Conservation (phyloP, 2,113 vertebrate genomes). For the Silurus meridionalis region DNA sequence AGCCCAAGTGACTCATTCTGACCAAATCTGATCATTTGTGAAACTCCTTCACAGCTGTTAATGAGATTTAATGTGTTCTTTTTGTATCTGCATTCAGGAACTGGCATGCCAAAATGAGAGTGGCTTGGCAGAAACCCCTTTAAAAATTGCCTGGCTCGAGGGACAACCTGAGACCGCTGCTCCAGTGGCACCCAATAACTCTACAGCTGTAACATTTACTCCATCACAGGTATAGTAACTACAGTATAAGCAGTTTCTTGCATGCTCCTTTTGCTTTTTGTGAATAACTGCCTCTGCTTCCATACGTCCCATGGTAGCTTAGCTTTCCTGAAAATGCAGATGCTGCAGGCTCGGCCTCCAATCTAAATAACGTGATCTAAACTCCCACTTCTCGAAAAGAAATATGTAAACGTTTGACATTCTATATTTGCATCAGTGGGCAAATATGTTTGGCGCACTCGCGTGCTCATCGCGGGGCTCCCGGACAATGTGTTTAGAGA, state of each 20-base stretch:
- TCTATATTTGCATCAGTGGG: slow-evolving; percentile 61
- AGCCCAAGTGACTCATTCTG: not conserved
- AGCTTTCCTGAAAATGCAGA: slow-evolving; percentile 53
- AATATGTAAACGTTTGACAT: slow-evolving; percentile 64
- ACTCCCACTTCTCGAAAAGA: slow-evolving; percentile 50
- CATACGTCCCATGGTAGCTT: slow-evolving; percentile 33
- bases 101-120: slow-evolving; percentile 88
- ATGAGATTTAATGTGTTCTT: slow-evolving; percentile 4
- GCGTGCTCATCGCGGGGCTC: slow-evolving; percentile 54
- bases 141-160: slow-evolving; percentile 93
- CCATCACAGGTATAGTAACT: slow-evolving; percentile 74
- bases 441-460: slow-evolving; percentile 58
- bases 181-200: slow-evolving; percentile 46
- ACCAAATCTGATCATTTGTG: not conserved
- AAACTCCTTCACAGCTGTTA: not conserved
- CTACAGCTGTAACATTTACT: slow-evolving; percentile 51
- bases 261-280: not conserved
- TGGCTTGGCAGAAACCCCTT: slow-evolving; percentile 83
- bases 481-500: slow-evolving; percentile 66
- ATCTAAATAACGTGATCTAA: slow-evolving; percentile 62
- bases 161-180: slow-evolving; percentile 71
- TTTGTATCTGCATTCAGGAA: slow-evolving; percentile 72
- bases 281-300: not conserved
- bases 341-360: slow-evolving; percentile 46
- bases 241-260: not conserved